phyloP scores from a whole-genome alignment of 2,113 vertebrate genomes.

The Capreolus pygargus region DNA sequence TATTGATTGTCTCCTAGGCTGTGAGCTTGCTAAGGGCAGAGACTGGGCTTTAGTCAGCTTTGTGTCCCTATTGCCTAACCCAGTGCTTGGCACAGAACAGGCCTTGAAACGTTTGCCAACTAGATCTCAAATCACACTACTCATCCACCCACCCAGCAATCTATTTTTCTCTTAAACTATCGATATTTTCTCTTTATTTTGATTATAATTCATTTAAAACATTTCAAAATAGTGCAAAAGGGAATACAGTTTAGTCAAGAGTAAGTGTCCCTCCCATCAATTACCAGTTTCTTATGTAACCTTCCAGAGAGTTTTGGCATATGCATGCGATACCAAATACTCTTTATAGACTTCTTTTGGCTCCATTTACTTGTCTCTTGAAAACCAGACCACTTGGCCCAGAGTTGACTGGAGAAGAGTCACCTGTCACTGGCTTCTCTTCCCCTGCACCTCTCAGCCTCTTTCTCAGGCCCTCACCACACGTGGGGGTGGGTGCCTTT shows the following conservation, averaged over 20 bases:
- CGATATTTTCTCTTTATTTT: conserved; percentile 47
- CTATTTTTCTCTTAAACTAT: conserved; percentile 15
- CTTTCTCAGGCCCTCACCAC: not conserved
- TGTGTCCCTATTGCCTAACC: not conserved
- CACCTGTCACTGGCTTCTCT: not conserved
- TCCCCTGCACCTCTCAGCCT: not conserved
- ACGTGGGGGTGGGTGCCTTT: not conserved
- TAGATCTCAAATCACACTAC: not conserved
- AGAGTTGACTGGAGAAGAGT: conserved; percentile 14
- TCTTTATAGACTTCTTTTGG: not conserved
- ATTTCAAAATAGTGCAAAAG: conserved; percentile 39
- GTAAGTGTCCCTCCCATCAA: not conserved
- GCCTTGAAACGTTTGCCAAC: not conserved
- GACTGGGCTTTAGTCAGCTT: not conserved
- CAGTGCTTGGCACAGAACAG: not conserved
- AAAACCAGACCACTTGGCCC: not conserved
- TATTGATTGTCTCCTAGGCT: not conserved
- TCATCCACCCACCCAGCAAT: not conserved
- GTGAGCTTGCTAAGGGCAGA: not conserved
- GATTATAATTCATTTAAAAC: conserved; percentile 41
- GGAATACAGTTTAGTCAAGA: conserved; percentile 6
- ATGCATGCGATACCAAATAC: not conserved
- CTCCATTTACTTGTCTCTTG: not conserved
- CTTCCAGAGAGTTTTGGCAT: not conserved
- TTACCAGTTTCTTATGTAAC: not conserved